Evolutionary conservation across 2,797 vertebrate species (phyloP).

Genomic region (Hippoglossus hippoglossus): DNA sequence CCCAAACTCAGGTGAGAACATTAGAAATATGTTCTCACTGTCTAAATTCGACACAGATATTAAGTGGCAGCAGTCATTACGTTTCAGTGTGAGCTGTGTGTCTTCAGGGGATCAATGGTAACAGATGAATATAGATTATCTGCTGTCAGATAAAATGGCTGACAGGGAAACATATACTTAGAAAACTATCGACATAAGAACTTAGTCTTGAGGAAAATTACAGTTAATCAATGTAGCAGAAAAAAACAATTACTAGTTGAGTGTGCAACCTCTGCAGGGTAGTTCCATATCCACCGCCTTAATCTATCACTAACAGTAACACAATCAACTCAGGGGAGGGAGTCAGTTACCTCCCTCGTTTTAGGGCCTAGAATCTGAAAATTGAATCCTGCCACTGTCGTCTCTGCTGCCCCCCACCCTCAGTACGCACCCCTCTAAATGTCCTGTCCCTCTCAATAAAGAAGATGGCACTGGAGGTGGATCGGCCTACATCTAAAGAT

Average conservation of each 20-base stretch:
- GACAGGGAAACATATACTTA: slow-evolving; percentile 43
- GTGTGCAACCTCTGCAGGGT: slow-evolving; percentile 30
- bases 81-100: slow-evolving; percentile 24
- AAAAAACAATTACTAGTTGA: slow-evolving; percentile 49
- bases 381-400: slow-evolving; percentile 1
- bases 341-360: slow-evolving; percentile 1
- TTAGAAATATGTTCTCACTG: neutral
- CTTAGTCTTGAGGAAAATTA: slow-evolving; percentile 39
- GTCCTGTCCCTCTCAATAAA: slow-evolving; percentile 21
- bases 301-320: slow-evolving; percentile 44
- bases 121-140: slow-evolving; percentile 43
- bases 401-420: neutral
- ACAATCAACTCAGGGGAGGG: slow-evolving; percentile 25
- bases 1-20: neutral
- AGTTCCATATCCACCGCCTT: slow-evolving; percentile 1
- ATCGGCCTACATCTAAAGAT: slow-evolving; percentile 18
- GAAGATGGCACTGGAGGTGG: neutral
- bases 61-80: slow-evolving; percentile 8
- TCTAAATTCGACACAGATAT: slow-evolving; percentile 13
- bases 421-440: slow-evolving; percentile 13
- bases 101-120: slow-evolving; percentile 33
- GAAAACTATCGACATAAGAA: slow-evolving; percentile 40
- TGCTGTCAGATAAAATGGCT: slow-evolving; percentile 44
- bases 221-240: slow-evolving; percentile 48
- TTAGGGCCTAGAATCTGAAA: slow-evolving; percentile 21